Base-by-base conservation (phyloP, 2,113 vertebrate species). In the Illadopsis cleaveri region DNA sequence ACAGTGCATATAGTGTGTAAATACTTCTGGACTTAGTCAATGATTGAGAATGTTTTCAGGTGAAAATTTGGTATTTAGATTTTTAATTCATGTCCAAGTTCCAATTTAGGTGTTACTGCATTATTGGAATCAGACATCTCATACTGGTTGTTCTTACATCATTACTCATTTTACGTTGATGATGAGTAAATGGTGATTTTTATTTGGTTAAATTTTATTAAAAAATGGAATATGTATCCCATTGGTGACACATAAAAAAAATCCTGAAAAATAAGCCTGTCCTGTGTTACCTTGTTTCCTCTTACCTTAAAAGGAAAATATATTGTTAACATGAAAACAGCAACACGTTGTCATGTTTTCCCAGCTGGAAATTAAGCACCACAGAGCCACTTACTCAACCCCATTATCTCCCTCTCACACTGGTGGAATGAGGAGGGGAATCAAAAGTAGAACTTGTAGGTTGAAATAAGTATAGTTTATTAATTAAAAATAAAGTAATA, bases 351-450 rank as follows among this genome's bases (percentile, higher is more conserved):
- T 35, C 30, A 50, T 64, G 10, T 23, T 44, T 57, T 72, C 31
- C 10, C 31, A 44, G 6, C 5, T 50, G 19, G 15, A 72, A 65
- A 44, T 57, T 23, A 33, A 13, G 12, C 4, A 44, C 15, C 10
- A 28, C 6, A 37, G 18, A 65, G 31, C 9, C 15, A 50, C 25
- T 48, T 17, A n/a, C 18, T 23, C 27, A 57, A 19, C 4, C 2
- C 2, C 2, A 4, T n/a, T 53, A 21, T 44, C 35, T 50, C 3
- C 10, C 5, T 2, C 22, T 31, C 6, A 5, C 2, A 3, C 6
- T 22, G 18, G 12, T 50, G 31, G 35, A 72, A 50, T 31, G 31
- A 20, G 11, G 21, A 48, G 4, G 5, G 10, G 2, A 80, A 72
- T 23, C 7, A 72, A 64, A 64, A 72, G 11, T 6, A 64, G 72